Conservation (phyloP, 1,140 invertebrate species). For the Popillia japonica region DNA sequence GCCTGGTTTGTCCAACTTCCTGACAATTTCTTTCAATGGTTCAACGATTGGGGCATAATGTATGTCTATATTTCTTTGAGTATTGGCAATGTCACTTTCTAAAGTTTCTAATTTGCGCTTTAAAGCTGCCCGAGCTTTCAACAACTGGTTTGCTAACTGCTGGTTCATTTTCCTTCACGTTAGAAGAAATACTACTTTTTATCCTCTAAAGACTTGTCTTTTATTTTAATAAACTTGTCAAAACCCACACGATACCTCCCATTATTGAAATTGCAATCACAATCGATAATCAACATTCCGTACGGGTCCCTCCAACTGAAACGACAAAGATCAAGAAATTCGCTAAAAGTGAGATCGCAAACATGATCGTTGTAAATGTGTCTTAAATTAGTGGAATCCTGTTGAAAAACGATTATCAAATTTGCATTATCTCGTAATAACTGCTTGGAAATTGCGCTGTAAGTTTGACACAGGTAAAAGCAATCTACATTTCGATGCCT, state of each 20-base stretch:
- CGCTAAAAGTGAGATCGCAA: constrained; percentile 11
- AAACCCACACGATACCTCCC: constrained; percentile 12
- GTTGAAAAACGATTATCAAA: constrained; percentile 59
- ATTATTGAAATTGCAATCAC: background rate
- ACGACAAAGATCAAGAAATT: constrained; percentile 4
- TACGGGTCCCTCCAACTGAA: background rate
- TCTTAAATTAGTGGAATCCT: constrained; percentile 59
- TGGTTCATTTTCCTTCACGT: too few species aligned
- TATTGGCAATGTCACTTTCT: too few species aligned
- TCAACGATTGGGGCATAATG: too few species aligned
- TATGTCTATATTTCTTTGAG: too few species aligned
- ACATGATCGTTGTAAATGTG: constrained; percentile 59
- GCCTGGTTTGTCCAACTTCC: too few species aligned
- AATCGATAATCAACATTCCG: background rate
- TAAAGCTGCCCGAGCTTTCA: too few species aligned
- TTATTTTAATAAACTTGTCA: background rate
- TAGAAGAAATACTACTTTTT: background rate
- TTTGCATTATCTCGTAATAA: constrained; percentile 59
- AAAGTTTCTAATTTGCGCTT: too few species aligned
- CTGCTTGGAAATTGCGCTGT: constrained; percentile 58
- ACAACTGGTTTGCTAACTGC: too few species aligned
- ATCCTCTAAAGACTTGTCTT: background rate
- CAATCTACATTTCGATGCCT: constrained; percentile 57
- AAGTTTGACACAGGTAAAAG: constrained; percentile 60
- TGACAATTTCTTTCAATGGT: too few species aligned